These are phyloP conservation scores for Drosophila neoperkinsi DNA, from an alignment of 2,888 invertebrate species.

Conservation along the genomic window DNA sequence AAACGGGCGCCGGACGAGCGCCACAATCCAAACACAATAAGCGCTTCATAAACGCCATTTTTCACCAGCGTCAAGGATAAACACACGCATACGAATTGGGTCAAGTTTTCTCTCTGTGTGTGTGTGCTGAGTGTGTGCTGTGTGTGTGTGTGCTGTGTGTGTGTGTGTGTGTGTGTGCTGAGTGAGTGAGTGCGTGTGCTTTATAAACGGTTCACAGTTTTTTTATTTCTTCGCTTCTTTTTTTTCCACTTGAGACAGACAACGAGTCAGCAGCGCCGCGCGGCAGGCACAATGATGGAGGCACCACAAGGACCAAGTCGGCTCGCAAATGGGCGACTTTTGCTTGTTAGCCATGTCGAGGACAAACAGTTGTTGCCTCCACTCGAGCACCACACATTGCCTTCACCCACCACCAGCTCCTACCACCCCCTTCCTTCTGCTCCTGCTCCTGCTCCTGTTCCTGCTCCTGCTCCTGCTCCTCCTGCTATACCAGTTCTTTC, in stretches of 20 bases:
- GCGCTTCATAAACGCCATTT: slow-evolving; percentile 81
- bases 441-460: background rate
- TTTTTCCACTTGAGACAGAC: slow-evolving; percentile 72
- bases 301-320: slow-evolving; percentile 16
- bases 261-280: slow-evolving; percentile 50
- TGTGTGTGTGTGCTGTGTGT: too few species aligned
- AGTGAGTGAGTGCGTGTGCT: slow-evolving; percentile 37
- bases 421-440: background rate
- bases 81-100: slow-evolving; percentile 51
- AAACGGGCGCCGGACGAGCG: slow-evolving; percentile 47
- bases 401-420: background rate
- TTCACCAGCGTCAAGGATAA: slow-evolving; percentile 70
- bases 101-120: slow-evolving; percentile 15
- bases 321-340: slow-evolving; percentile 43
- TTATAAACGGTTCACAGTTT: slow-evolving; percentile 70
- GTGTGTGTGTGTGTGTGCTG: slow-evolving; percentile 9
- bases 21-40: slow-evolving; percentile 78
- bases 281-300: slow-evolving; percentile 28
- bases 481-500: background rate
- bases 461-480: background rate
- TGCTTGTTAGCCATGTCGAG: slow-evolving; percentile 63
- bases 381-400: background rate
- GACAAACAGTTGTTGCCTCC: slow-evolving; percentile 40
- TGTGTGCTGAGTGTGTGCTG: slow-evolving; percentile 2
- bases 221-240: background rate